Base-by-base conservation (phyloP, 2,113 vertebrate genomes). In the Cynocephalus volans region DNA sequence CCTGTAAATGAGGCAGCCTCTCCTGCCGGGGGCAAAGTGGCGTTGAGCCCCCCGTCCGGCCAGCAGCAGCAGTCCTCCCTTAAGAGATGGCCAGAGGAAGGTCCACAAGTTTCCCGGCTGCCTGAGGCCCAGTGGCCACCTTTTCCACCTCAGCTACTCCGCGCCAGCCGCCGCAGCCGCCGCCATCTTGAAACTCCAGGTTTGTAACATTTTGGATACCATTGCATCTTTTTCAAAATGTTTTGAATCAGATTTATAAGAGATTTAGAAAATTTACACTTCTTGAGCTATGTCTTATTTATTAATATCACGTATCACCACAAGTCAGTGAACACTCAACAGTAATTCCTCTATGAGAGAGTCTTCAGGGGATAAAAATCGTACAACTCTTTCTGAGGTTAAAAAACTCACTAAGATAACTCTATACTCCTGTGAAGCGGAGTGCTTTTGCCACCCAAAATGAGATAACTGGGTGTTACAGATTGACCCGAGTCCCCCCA, bases 261-360 rank as follows among this genome's bases (percentile, higher is more conserved):
- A 45, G 11, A 36, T 65, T 83, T 79, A 83, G 48, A 88, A 72
- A 88, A 79, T 77, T 50, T 60, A 85, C 5, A 26, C 13, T 93
- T 64, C 18, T 84, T 69, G 60, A 77, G 21, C 28, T 93, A 69
- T 9, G 2, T 67, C 28, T 72, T 87, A 77, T 77, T 96, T 92
- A 73, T 80, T 90, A 80, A 96, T 65, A 90, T 90, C 23, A 31
- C 13, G 24, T 56, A 36, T 90, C 45, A 69, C 4, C 54, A 64
- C 11, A 58, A 62, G 52, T 64, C 10, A 67, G 76, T 67, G 45
- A 93, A 52, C 33, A 60, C 15, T 14, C 17, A 84, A 81, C 7
- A 45, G 56, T 90, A 70, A 85, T 95, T 83, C 33, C 21, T 90
- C 26, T 94, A 15, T 62, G 24, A 77, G 86, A 89, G 19, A 52